These are phyloP conservation scores for Nerophis lumbriciformis DNA, from an alignment of 2,113 vertebrate genomes.

Conservation along the genomic window DNA sequence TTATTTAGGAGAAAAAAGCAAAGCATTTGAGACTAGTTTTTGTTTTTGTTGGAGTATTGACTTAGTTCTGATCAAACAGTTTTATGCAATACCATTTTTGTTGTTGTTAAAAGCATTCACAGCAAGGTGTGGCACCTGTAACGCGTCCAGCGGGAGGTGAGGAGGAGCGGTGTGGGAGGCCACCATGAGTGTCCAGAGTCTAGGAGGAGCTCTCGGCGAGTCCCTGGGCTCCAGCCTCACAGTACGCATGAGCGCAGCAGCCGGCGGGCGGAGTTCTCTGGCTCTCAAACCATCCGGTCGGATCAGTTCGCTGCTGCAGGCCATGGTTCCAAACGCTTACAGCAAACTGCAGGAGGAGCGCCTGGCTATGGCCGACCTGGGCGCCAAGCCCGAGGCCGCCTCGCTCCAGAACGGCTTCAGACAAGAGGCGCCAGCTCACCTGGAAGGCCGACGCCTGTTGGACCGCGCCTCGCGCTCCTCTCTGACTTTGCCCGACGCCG, in stretches of 20 bases:
- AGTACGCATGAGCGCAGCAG: conserved; percentile 66
- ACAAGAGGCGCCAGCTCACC: conserved; percentile 70
- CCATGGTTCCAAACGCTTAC: conserved; percentile 90
- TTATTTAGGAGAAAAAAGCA: no score
- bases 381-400: conserved; percentile 77
- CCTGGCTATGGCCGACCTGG: conserved; percentile 79
- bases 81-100: no score
- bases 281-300: conserved; percentile 77
- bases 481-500: conserved; percentile 72
- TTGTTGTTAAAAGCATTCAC: background rate
- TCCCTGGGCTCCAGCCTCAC: conserved; percentile 72
- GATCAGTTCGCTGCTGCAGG: conserved; percentile 80
- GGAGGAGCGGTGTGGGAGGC: background rate
- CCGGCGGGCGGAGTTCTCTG: conserved; percentile 76
- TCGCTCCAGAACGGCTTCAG: conserved; percentile 72
- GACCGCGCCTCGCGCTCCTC: conserved; percentile 75
- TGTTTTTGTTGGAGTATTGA: no score
- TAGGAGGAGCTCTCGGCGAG: conserved; percentile 63
- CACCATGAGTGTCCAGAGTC: conserved; percentile 68
- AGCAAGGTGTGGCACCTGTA: conserved; percentile 1
- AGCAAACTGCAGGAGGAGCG: conserved; percentile 88
- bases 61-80: no score
- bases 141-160: conserved; percentile 49
- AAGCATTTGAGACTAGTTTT: no score
- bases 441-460: conserved; percentile 76